Conservation (phyloP, 2,888 invertebrate species). For the Eugnorisma glareosa region DNA sequence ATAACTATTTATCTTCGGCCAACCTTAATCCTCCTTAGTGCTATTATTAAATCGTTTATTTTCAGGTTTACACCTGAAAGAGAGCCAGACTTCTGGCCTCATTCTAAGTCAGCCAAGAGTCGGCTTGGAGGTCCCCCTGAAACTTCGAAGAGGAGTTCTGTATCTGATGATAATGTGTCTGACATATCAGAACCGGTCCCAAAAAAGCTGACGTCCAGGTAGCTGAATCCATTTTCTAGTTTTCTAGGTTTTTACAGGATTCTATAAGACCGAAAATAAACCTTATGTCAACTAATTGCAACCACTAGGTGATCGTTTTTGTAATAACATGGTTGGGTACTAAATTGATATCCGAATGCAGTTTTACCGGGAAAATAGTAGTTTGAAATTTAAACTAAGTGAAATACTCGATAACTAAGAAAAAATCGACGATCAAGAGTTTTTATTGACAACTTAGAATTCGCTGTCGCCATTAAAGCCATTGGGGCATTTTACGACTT, state of each 20-base stretch:
- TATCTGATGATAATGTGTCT: slow-evolving; percentile 70
- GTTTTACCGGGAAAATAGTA: neutral
- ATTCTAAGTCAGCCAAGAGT: slow-evolving; percentile 77
- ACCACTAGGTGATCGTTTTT: neutral
- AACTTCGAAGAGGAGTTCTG: slow-evolving; percentile 69
- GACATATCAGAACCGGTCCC: slow-evolving; percentile 74
- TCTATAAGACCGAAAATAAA: neutral
- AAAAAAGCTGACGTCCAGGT: slow-evolving; percentile 82
- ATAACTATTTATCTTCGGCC: slow-evolving; percentile 7
- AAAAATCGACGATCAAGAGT: neutral
- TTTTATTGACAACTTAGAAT: neutral
- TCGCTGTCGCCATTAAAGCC: neutral
- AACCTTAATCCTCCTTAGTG: neutral
- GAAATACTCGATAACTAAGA: neutral
- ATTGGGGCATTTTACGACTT: neutral
- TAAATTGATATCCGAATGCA: neutral
- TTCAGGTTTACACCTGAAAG: slow-evolving; percentile 86
- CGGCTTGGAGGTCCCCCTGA: slow-evolving; percentile 75
- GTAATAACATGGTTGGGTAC: neutral
- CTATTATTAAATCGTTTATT: slow-evolving; percentile 48
- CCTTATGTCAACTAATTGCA: neutral
- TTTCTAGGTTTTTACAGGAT: neutral
- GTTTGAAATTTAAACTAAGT: neutral
- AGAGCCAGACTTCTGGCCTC: slow-evolving; percentile 75
- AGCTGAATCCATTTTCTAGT: slow-evolving; percentile 16